Evolutionary conservation across 2,113 vertebrate genomes (phyloP), one percentile per base, ranked within the genome.

Genomic region (Myiagra hebetior): DNA sequence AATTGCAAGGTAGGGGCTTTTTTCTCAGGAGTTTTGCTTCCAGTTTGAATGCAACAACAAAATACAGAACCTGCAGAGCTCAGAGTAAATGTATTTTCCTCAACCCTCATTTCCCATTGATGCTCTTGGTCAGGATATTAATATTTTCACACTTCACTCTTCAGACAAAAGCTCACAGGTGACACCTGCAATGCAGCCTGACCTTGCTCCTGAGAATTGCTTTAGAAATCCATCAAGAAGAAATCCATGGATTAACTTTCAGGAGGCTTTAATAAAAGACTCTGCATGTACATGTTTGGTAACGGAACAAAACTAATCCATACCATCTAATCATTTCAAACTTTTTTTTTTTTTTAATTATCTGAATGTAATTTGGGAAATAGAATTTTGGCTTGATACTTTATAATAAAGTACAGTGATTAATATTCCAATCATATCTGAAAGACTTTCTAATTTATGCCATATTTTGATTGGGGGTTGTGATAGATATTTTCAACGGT

Each of bases 341-440:
- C n/a, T 74, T 82, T 64, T 72, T 83, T 64, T 72, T 83, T 77
- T 52, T 33, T 44, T 21, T 13, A 5, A 57, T 93, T 88, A 65
- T 70, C 39, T 81, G 44, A 67, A 37, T 49, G 31, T 92, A 68
- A 68, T 87, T 94, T 93, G n/a, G 37, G 52, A 76, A 91, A 30
- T 65, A 72, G 49, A 86, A 84, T 86, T 88, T 95, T 10, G 20
- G 26, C 44, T 72, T 53, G 64, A 53, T 95, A 55, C 74, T 76
- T 76, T 60, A 41, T 62, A 1, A 60, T 55, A 86, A 96, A 82
- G 28, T 30, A n/a, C 37, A 47, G 31, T 76, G 53, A 76, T 96
- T 96, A 95, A 93, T 95, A 95, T 93, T 94, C 91, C 50, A 79
- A 7, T 81, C 62, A 42, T 60, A 94, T 57, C 67, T 93, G 81